These are phyloP conservation scores for Tetrax tetrax DNA, from an alignment of 2,113 vertebrate species.

Conservation along the genomic window DNA sequence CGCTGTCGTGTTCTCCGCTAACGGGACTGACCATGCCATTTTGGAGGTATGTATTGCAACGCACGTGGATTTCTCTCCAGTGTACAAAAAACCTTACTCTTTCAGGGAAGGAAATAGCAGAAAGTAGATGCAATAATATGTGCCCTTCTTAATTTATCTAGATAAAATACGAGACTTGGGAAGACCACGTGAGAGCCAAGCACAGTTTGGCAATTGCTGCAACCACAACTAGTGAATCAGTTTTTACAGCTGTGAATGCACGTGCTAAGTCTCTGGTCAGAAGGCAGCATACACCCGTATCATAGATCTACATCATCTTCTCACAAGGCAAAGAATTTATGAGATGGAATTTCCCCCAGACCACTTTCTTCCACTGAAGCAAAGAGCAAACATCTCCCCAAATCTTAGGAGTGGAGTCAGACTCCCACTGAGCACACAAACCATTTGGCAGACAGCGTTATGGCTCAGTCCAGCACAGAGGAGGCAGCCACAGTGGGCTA, in stretches of 20 bases:
- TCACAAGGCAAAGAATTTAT: neutral
- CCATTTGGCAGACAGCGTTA: neutral
- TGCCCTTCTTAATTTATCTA: neutral
- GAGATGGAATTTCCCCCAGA: neutral
- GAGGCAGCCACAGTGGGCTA: too few species aligned
- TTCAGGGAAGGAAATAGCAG: neutral
- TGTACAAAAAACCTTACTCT: neutral
- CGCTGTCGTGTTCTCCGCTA: slow-evolving; percentile 75
- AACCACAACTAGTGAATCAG: neutral
- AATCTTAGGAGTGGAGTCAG: neutral
- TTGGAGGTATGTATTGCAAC: slow-evolving; percentile 80
- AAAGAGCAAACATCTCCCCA: neutral
- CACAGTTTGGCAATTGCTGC: neutral
- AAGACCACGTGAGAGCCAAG: neutral
- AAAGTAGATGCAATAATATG: neutral
- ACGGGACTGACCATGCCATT: slow-evolving; percentile 73
- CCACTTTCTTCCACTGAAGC: neutral
- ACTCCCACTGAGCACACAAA: neutral
- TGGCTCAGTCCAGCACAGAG: neutral
- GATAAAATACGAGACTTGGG: neutral
- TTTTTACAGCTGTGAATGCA: neutral
- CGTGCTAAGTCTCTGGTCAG: accelerated
- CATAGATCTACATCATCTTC: neutral
- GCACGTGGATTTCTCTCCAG: neutral
- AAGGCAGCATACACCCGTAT: neutral